phyloP scores from a whole-genome alignment of 2,888 invertebrate species.

The Mesorhabditis spiculigera region DNA sequence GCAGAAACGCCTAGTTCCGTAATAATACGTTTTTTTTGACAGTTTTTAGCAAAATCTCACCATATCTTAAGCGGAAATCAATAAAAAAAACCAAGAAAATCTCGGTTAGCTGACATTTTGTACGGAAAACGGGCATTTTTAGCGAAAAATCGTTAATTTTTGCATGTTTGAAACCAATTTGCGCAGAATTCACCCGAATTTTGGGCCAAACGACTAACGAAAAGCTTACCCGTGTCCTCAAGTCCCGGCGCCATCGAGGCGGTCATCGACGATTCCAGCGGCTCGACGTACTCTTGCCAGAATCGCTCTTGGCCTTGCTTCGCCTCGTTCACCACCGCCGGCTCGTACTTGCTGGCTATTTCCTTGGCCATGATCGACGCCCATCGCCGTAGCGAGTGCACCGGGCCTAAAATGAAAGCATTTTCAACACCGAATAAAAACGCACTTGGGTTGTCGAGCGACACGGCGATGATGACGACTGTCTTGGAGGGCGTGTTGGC shows the following conservation, averaged over 20 bases:
- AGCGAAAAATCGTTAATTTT: too few species aligned
- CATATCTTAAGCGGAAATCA: too few species aligned
- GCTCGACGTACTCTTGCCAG: slow-evolving; percentile 58
- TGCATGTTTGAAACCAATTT: too few species aligned
- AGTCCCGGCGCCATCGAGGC: slow-evolving; percentile 28
- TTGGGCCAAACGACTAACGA: not conserved
- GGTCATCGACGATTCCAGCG: slow-evolving; percentile 41
- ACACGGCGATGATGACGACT: slow-evolving; percentile 42
- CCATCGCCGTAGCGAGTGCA: slow-evolving; percentile 48
- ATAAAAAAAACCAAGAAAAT: too few species aligned
- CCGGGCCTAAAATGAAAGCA: slow-evolving; percentile 21
- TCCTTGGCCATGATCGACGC: slow-evolving; percentile 40
- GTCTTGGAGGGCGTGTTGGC: slow-evolving; percentile 32
- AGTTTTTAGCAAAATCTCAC: too few species aligned
- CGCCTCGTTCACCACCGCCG: slow-evolving; percentile 37
- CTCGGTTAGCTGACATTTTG: too few species aligned
- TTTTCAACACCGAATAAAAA: not conserved
- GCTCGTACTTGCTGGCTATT: slow-evolving; percentile 38
- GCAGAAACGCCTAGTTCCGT: too few species aligned
- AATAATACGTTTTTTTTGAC: too few species aligned
- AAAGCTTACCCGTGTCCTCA: not conserved
- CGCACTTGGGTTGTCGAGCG: slow-evolving; percentile 47
- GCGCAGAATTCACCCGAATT: not conserved
- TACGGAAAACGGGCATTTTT: too few species aligned
- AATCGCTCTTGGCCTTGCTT: slow-evolving; percentile 42